A percentile compares a stretch with the other conserved stretches of the same genome.
Evolutionary conservation across 2,888 invertebrate genomes (phyloP).

Genomic region (Pogonocherus hispidulus): DNA sequence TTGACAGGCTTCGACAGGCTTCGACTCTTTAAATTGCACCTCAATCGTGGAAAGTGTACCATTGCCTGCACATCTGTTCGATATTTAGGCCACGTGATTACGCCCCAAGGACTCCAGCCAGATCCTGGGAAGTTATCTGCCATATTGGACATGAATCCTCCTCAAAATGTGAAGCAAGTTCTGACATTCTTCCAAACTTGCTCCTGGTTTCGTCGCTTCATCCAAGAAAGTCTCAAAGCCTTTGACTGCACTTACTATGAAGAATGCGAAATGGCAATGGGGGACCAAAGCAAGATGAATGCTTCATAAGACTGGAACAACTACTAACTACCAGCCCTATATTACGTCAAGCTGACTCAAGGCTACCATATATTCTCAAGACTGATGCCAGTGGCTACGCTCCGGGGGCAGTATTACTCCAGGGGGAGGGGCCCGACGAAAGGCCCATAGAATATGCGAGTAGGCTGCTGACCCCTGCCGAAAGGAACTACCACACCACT

Average conservation of each 20-base stretch:
- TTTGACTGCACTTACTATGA: conserved; percentile 29
- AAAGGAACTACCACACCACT: conserved; percentile 52
- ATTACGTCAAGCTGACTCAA: conserved; percentile 36
- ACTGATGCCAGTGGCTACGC: conserved; percentile 51
- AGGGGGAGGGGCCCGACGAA: conserved; percentile 50
- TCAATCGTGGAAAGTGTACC: conserved; percentile 49
- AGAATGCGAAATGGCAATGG: conserved; percentile 34
- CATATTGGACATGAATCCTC: conserved; percentile 38
- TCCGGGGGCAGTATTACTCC: conserved; percentile 43
- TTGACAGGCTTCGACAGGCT: conserved; percentile 43
- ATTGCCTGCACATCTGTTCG: conserved; percentile 41
- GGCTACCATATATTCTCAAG: conserved; percentile 44
- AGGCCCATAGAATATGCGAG: conserved; percentile 55
- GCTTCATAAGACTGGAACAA: conserved; percentile 41
- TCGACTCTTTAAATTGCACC: conserved; percentile 40
- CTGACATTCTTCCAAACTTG: conserved; percentile 48
- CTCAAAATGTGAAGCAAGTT: conserved; percentile 45
- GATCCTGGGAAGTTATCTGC: conserved; percentile 47
- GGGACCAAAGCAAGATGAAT: conserved; percentile 21
- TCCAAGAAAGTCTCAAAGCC: conserved; percentile 34
- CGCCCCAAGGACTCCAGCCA: conserved; percentile 36
- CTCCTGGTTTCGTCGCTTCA: conserved; percentile 42
- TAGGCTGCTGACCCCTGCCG: conserved; percentile 48
- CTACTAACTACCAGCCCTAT: conserved; percentile 45
- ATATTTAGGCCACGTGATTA: conserved; percentile 50